phyloP scores from a whole-genome alignment of 2,888 invertebrate genomes.

The Aspidiotus rigidus region DNA sequence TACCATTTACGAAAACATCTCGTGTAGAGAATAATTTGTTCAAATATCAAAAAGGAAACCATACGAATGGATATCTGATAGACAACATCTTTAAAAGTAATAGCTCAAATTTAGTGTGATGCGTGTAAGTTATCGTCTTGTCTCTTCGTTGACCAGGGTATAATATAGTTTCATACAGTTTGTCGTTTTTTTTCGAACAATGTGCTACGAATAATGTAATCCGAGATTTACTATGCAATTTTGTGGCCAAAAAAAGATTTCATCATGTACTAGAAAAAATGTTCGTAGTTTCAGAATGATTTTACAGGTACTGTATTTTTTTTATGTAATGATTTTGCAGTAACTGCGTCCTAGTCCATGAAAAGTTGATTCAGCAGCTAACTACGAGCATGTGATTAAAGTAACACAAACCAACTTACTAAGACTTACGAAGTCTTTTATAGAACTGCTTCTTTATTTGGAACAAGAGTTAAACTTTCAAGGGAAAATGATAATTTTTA shows the following conservation, averaged over 20 bases:
- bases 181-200: background rate
- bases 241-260: background rate
- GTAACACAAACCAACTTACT: too few relatives aligned
- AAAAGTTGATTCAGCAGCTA: too few relatives aligned
- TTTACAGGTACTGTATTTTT: too few relatives aligned
- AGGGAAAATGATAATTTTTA: too few relatives aligned
- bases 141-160: background rate
- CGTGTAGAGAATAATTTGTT: constrained; percentile 16
- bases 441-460: too few relatives aligned
- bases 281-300: too few relatives aligned
- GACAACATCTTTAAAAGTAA: constrained; percentile 14
- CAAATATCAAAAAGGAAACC: constrained; percentile 15
- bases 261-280: background rate
- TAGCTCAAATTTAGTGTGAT: constrained; percentile 7
- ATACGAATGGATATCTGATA: constrained; percentile 9
- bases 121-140: background rate
- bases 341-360: too few relatives aligned
- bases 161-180: background rate
- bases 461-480: too few relatives aligned
- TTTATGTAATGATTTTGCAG: too few relatives aligned
- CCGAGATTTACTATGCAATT: too few relatives aligned
- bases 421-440: too few relatives aligned
- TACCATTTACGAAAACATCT: constrained; percentile 46
- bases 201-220: background rate
- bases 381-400: too few relatives aligned